Percentiles rank a stretch among this genome's conserved stretches.
Conservation (phyloP, 35 echinoderm and acorn worm genomes). For the Anneissia japonica region DNA sequence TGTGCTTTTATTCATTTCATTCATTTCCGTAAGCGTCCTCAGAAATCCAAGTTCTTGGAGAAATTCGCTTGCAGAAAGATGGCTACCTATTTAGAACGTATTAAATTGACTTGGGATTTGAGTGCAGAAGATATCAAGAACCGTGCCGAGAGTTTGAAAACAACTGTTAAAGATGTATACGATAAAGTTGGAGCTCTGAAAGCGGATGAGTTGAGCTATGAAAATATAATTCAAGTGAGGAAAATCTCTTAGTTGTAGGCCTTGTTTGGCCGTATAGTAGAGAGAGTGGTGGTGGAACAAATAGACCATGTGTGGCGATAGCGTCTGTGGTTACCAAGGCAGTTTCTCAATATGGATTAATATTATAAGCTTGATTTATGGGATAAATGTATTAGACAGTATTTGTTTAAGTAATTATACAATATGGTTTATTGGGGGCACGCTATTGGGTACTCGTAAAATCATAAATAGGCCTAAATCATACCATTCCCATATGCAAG, state of each 20-base stretch:
- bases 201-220: conserved; percentile 51
- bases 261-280: neutral
- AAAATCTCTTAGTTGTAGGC: neutral
- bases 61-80: no score
- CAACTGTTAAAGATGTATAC: conserved; percentile 52
- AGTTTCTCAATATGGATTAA: neutral
- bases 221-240: conserved; percentile 64
- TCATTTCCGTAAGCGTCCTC: no score
- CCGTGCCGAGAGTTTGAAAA: conserved; percentile 51
- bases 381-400: neutral
- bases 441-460: no score
- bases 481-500: no score
- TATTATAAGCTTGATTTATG: neutral
- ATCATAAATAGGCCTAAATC: no score
- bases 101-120: conserved; percentile 80
- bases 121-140: conserved; percentile 64
- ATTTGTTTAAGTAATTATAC: no score
- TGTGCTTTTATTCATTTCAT: no score
- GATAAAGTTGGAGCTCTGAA: conserved; percentile 71
- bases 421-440: no score
- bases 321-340: neutral
- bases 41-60: no score
- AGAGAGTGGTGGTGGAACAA: neutral
- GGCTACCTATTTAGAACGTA: conserved; percentile 17
- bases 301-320: neutral